These are phyloP conservation scores for Spheniscus humboldti DNA, from an alignment of 2,797 vertebrate genomes.

Conservation along the genomic window DNA sequence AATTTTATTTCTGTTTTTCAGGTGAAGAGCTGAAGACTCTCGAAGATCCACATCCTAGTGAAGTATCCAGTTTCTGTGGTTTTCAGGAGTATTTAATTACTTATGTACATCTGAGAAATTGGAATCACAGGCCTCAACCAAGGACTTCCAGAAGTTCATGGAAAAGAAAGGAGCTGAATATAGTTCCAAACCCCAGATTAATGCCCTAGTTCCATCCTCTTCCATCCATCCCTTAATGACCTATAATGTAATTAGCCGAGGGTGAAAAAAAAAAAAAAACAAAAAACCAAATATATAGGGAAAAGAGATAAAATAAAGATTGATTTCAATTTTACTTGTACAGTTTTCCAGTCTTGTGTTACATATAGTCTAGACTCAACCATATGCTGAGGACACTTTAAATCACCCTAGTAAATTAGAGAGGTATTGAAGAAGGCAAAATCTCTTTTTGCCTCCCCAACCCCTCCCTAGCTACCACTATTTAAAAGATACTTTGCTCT, in stretches of 20 bases:
- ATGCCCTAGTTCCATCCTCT: neutral
- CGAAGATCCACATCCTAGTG: neutral
- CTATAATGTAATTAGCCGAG: neutral
- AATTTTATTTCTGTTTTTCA: neutral
- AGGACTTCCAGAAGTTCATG: neutral
- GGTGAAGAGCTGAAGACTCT: neutral
- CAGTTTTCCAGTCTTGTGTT: neutral
- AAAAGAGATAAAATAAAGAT: neutral
- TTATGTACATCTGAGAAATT: neutral
- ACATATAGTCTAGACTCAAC: neutral
- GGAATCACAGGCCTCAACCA: neutral
- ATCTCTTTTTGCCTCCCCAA: neutral
- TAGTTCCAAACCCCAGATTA: neutral
- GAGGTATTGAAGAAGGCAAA: neutral
- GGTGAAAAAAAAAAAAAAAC: neutral
- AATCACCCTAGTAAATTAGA: neutral
- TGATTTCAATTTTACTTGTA: neutral
- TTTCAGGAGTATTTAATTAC: neutral
- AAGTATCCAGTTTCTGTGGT: neutral
- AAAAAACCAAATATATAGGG: neutral
- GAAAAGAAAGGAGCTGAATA: neutral
- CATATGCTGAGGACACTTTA: neutral
- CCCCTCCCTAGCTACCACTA: neutral
- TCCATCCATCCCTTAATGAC: neutral
- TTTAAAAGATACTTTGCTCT: neutral